These are phyloP conservation scores for Caerostris extrusa DNA, from an alignment of 1,140 invertebrate species.

Conservation along the genomic window DNA sequence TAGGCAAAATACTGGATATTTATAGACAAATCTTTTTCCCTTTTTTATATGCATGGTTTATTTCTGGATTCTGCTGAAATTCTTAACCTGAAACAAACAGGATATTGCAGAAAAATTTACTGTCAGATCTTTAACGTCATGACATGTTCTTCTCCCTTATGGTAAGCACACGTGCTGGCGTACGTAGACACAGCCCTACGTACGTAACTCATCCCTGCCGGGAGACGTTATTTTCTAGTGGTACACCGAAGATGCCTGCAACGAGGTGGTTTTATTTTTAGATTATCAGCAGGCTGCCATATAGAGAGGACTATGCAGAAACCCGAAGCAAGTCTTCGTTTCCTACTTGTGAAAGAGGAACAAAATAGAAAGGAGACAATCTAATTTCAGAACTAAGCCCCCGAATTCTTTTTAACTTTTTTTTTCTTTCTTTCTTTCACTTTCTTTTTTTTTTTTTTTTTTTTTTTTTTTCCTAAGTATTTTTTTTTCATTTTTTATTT, in stretches of 20 bases:
- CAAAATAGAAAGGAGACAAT: conserved; percentile 71
- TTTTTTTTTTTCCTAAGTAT: background rate
- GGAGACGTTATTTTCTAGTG: conserved; percentile 42
- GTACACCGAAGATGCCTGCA: conserved; percentile 1
- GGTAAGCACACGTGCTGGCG: background rate
- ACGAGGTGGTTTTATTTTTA: conserved; percentile 72
- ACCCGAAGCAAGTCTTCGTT: conserved; percentile 62
- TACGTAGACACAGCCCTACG: background rate
- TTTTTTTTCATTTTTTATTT: conserved; percentile 6
- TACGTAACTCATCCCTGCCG: conserved; percentile 23
- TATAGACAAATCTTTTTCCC: background rate
- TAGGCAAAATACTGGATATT: background rate
- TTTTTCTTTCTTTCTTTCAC: too few relatives aligned
- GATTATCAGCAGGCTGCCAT: conserved; percentile 37
- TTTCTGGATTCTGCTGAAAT: conserved; percentile 4
- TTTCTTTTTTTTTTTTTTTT: background rate
- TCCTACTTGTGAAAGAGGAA: conserved; percentile 45
- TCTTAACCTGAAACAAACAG: background rate
- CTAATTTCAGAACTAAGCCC: conserved; percentile 70
- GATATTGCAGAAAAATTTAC: conserved; percentile 11
- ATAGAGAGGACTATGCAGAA: conserved; percentile 72
- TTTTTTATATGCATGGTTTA: background rate
- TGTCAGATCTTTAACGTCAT: conserved; percentile 10
- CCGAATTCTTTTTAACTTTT: conserved; percentile 48
- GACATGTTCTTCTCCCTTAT: background rate